Conservation (phyloP, 2,113 vertebrate genomes). For the Ochotona curzoniae region DNA sequence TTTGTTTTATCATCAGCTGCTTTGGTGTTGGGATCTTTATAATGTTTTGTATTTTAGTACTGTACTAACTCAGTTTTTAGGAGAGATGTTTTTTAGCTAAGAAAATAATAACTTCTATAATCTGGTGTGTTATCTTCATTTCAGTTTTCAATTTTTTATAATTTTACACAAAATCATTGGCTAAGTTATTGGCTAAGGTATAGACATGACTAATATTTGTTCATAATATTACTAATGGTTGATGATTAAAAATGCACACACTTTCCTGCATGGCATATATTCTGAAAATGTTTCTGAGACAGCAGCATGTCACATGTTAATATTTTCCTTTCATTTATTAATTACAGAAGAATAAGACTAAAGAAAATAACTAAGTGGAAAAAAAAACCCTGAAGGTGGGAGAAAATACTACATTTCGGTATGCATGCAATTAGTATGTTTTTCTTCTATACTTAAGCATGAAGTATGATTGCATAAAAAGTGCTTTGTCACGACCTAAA, state of each 20-base stretch:
- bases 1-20: neutral
- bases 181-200: neutral
- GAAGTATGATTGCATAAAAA: neutral
- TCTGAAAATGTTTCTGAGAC: neutral
- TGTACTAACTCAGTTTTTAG: neutral
- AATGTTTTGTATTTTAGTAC: neutral
- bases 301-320: neutral
- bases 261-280: neutral
- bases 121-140: neutral
- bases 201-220: neutral
- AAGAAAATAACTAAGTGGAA: neutral
- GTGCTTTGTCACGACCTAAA: neutral
- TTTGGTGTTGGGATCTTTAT: too few species aligned
- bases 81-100: neutral
- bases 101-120: neutral
- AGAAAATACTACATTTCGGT: too few species aligned
- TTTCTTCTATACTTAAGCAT: neutral
- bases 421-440: too few species aligned
- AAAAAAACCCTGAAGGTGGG: neutral
- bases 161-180: neutral
- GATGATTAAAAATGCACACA: neutral
- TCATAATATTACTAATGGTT: neutral
- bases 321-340: neutral
- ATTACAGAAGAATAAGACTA: neutral
- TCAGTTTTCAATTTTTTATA: neutral